phyloP scores from a whole-genome alignment of 1,140 invertebrate genomes.

The Alviniconcha marisindica region DNA sequence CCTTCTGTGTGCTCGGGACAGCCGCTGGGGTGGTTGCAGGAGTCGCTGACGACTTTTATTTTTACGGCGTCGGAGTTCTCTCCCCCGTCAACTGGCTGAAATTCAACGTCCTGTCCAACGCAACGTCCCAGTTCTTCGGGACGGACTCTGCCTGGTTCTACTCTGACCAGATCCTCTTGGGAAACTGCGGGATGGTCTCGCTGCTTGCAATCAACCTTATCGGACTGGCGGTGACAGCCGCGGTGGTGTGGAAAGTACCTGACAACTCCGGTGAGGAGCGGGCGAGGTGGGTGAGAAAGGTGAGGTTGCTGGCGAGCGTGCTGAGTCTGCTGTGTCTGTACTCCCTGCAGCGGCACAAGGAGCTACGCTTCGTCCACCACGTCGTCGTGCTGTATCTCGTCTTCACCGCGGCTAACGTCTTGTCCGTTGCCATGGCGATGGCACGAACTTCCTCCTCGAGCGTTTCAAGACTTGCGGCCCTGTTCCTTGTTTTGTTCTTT shows the following conservation, averaged over 20 bases:
- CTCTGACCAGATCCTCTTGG: background rate
- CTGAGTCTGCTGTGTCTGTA: constrained; percentile 57
- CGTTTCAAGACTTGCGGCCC: background rate
- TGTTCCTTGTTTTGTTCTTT: background rate
- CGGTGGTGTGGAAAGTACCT: background rate
- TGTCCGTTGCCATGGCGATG: background rate
- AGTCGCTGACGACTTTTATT: constrained; percentile 53
- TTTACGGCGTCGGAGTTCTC: constrained; percentile 60
- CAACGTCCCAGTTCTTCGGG: constrained; percentile 57
- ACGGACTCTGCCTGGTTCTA: background rate
- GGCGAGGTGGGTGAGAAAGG: too few species aligned
- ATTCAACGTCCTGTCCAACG: constrained; percentile 60
- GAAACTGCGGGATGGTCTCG: constrained; percentile 18
- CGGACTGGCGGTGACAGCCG: background rate
- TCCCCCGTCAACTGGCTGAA: constrained; percentile 66
- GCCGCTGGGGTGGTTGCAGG: constrained; percentile 45
- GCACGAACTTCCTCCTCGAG: background rate
- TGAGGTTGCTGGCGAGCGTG: background rate
- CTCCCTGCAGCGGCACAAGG: constrained; percentile 63
- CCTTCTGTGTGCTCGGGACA: background rate
- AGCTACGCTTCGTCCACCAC: constrained; percentile 68
- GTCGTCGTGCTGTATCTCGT: constrained; percentile 58
- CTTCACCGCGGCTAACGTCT: background rate
- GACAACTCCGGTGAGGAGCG: background rate
- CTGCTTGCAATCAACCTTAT: background rate